Conservation (phyloP, 2,888 invertebrate species). For the Poecilus cupreus region DNA sequence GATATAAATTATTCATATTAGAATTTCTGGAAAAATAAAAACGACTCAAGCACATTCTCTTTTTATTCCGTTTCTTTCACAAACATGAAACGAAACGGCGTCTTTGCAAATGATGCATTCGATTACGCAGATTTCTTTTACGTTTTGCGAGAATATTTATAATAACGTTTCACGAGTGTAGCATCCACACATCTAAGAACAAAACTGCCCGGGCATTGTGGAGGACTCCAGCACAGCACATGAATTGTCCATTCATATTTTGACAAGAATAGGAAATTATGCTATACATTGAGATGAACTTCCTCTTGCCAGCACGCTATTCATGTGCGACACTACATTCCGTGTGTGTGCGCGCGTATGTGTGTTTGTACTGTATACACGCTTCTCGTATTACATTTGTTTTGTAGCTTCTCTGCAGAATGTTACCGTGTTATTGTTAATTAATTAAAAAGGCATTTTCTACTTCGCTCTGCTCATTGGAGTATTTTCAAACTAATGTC, state of each 20-base stretch:
- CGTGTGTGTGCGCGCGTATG: not conserved
- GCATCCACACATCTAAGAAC: not conserved
- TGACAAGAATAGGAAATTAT: conserved; percentile 57
- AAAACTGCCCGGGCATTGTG: not conserved
- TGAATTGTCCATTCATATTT: conserved; percentile 53
- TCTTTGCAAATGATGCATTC: conserved; percentile 1
- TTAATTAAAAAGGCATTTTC: not conserved
- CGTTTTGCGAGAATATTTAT: not conserved
- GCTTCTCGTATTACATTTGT: not conserved
- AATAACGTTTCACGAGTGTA: no score
- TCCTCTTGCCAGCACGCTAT: conserved; percentile 30
- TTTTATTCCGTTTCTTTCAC: conserved; percentile 10
- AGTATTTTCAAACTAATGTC: not conserved
- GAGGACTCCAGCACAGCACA: not conserved
- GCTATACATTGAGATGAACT: conserved; percentile 49
- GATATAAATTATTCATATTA: conserved; percentile 57
- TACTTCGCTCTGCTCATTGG: not conserved
- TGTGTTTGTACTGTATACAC: not conserved
- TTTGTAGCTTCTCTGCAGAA: not conserved
- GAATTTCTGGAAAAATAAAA: conserved; percentile 41
- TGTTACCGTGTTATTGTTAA: not conserved
- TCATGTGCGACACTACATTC: not conserved
- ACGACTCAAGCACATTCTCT: conserved; percentile 11
- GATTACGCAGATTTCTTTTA: no score
- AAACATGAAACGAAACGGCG: not conserved